Conservation (phyloP, 2,113 vertebrate species). For the Ochotona curzoniae region DNA sequence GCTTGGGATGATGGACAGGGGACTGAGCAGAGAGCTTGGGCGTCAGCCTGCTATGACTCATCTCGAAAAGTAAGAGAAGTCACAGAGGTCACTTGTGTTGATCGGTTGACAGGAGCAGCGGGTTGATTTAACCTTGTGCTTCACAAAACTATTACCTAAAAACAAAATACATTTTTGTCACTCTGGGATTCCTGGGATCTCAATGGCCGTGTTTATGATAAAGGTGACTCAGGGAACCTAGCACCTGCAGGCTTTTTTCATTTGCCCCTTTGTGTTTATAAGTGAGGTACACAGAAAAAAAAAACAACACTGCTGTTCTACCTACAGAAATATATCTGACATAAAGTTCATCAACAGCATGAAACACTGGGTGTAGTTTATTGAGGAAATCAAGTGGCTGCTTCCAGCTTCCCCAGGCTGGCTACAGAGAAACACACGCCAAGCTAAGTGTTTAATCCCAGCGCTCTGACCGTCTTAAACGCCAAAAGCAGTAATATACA, state of each 20-base stretch:
- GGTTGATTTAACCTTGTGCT: not conserved
- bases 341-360: slow-evolving; percentile 22
- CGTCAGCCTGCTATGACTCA: slow-evolving; percentile 35
- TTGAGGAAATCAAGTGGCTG: slow-evolving; percentile 56
- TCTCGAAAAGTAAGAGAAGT: slow-evolving; percentile 18
- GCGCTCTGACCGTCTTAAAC: slow-evolving; percentile 48
- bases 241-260: slow-evolving; percentile 31
- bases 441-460: slow-evolving; percentile 55
- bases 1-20: slow-evolving; percentile 29
- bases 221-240: slow-evolving; percentile 20
- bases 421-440: slow-evolving; percentile 37
- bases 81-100: not conserved
- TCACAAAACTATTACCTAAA: slow-evolving; percentile 61
- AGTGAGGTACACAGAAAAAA: slow-evolving; percentile 45
- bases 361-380: slow-evolving; percentile 50
- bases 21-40: not conserved
- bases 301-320: slow-evolving; percentile 54
- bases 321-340: slow-evolving; percentile 49
- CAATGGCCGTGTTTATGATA: slow-evolving; percentile 22
- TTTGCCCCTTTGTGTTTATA: not conserved
- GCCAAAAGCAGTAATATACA: not conserved
- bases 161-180: slow-evolving; percentile 49
- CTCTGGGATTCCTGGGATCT: not conserved
- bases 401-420: slow-evolving; percentile 61
- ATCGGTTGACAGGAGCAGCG: fast-evolving